Conservation (phyloP, 1,140 invertebrate species). For the Artemia franciscana region DNA sequence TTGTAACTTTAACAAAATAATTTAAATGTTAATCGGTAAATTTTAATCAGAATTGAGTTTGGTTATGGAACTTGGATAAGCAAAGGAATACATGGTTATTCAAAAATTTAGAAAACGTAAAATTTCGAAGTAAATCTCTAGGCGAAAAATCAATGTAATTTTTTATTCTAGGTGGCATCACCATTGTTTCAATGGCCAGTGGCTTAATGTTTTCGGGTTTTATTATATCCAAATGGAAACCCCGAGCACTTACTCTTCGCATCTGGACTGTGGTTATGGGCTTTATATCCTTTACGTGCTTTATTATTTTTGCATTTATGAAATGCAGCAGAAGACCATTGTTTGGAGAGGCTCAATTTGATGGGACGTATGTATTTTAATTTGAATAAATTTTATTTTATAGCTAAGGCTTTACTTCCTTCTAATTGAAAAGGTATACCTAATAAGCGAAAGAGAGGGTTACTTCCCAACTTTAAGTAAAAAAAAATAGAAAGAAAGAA, state of each 20-base stretch:
- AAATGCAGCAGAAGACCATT: constrained; percentile 35
- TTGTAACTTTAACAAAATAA: neutral
- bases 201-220: constrained; percentile 41
- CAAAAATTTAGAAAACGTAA: no score
- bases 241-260: constrained; percentile 36
- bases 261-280: constrained; percentile 47
- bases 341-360: constrained; percentile 23
- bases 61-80: no score
- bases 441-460: no score
- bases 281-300: constrained; percentile 32
- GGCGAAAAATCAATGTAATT: no score
- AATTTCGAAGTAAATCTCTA: no score
- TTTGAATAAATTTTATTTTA: no score
- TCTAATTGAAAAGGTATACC: no score
- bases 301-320: constrained; percentile 38
- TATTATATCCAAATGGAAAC: constrained; percentile 40
- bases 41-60: constrained; percentile 9
- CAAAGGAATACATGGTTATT: no score
- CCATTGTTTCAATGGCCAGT: constrained; percentile 40
- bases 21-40: neutral
- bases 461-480: no score
- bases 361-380: constrained; percentile 24
- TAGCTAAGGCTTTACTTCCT: no score
- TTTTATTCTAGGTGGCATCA: constrained; percentile 21
- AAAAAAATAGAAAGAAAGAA: no score